Conservation (phyloP, 92 coral and sea anemone species). For the Epizoanthus stellaris region DNA sequence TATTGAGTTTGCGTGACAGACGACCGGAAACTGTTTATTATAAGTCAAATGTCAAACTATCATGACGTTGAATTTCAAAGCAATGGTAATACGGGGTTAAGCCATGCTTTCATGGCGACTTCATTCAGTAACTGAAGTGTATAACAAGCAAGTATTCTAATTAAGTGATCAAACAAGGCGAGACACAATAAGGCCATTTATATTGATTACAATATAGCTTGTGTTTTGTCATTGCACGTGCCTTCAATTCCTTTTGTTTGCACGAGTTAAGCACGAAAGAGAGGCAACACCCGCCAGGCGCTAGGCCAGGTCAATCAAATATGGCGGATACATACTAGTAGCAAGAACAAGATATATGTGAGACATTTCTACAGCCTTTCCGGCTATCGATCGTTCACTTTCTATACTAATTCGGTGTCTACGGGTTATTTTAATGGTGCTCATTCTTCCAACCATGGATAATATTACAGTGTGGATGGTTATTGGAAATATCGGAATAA, state of each 20-base stretch:
- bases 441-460: slow-evolving; percentile 22
- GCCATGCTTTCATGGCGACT: neutral
- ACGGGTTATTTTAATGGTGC: too few relatives aligned
- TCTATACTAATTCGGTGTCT: neutral
- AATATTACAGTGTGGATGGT: slow-evolving; percentile 16
- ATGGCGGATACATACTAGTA: slow-evolving; percentile 46
- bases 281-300: neutral
- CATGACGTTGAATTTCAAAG: neutral
- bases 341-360: neutral
- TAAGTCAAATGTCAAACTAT: neutral
- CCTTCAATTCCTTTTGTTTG: neutral
- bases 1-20: slow-evolving; percentile 28
- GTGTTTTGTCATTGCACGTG: slow-evolving; percentile 38
- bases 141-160: slow-evolving; percentile 12
- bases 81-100: neutral
- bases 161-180: slow-evolving; percentile 42
- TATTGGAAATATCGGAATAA: slow-evolving; percentile 37
- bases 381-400: slow-evolving; percentile 6
- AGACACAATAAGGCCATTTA: slow-evolving; percentile 25
- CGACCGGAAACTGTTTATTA: neutral
- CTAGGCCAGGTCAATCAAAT: neutral
- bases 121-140: neutral
- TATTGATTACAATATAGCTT: slow-evolving; percentile 10
- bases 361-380: slow-evolving; percentile 31
- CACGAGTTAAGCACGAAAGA: neutral